A percentile compares a stretch with the other conserved stretches of the same genome.
Conservation (phyloP, 2,797 vertebrate genomes). For the Graptemys geographica region DNA sequence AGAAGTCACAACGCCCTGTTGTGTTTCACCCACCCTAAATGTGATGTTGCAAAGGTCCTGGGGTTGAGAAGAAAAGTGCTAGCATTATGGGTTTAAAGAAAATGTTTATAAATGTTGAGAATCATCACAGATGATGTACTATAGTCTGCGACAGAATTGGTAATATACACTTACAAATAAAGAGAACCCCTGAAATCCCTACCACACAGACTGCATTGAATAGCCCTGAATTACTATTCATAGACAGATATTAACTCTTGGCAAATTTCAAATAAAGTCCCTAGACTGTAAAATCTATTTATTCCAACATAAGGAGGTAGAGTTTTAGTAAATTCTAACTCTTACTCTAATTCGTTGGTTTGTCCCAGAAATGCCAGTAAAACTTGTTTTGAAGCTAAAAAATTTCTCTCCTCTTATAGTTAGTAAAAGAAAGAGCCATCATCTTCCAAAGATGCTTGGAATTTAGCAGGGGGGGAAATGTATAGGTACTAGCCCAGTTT, state of each 20-base stretch:
- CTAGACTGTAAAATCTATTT: not conserved
- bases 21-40: not conserved
- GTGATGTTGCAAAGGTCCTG: not conserved
- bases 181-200: not conserved
- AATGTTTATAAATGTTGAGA: not conserved
- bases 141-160: not conserved
- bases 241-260: not conserved
- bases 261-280: not conserved
- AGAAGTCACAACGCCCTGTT: not conserved
- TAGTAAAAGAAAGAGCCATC: not conserved
- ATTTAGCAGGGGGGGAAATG: not conserved
- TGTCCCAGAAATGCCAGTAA: not conserved
- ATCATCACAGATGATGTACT: not conserved
- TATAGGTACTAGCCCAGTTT: not conserved
- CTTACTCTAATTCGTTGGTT: not conserved
- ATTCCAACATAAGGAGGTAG: not conserved
- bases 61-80: not conserved
- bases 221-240: not conserved
- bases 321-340: not conserved
- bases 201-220: not conserved
- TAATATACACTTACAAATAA: not conserved
- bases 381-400: not conserved
- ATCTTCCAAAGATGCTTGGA: not conserved
- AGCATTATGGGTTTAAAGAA: not conserved
- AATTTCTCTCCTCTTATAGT: accelerated